Conservation (phyloP, 1,140 invertebrate genomes). For the Coenobita brevimanus region DNA sequence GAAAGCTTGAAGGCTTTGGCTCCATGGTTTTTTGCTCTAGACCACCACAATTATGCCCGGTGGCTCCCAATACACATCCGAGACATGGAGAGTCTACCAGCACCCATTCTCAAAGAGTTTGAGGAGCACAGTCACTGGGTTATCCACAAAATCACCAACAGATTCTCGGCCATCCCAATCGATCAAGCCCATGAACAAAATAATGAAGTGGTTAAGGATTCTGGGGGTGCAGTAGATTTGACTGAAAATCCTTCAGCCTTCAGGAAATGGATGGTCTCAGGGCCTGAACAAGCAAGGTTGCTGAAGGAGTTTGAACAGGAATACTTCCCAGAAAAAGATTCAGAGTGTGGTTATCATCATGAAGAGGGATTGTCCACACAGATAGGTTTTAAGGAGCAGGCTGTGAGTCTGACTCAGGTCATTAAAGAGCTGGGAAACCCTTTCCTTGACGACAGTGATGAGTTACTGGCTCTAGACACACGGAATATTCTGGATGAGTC, state of each 20-base stretch:
- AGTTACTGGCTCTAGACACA: no score
- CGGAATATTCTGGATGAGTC: no score
- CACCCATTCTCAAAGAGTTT: conserved; percentile 18
- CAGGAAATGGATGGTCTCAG: no score
- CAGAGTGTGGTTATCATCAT: conserved; percentile 22
- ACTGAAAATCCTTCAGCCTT: conserved; percentile 30
- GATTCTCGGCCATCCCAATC: conserved; percentile 11
- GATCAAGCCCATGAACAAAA: conserved; percentile 29
- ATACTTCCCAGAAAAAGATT: conserved; percentile 11
- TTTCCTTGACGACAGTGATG: conserved; percentile 16
- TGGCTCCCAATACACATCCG: conserved; percentile 8
- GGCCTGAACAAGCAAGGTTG: no score
- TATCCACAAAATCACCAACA: conserved; percentile 16
- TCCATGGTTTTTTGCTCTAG: no score
- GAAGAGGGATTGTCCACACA: conserved; percentile 28
- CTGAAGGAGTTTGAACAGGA: conserved; percentile 22
- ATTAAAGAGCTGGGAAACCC: conserved; percentile 11
- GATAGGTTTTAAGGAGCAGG: no score
- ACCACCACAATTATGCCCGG: conserved; percentile 7
- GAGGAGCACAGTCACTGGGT: conserved; percentile 26
- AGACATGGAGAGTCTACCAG: no score
- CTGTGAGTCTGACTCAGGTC: conserved; percentile 12
- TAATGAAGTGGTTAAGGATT: conserved; percentile 18
- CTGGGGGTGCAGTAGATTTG: conserved; percentile 16
- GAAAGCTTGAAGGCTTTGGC: no score